Evolutionary conservation across 2,797 vertebrate species (phyloP), one percentile per base, ranked within the genome.

Genomic region (Danio albolineatus): DNA sequence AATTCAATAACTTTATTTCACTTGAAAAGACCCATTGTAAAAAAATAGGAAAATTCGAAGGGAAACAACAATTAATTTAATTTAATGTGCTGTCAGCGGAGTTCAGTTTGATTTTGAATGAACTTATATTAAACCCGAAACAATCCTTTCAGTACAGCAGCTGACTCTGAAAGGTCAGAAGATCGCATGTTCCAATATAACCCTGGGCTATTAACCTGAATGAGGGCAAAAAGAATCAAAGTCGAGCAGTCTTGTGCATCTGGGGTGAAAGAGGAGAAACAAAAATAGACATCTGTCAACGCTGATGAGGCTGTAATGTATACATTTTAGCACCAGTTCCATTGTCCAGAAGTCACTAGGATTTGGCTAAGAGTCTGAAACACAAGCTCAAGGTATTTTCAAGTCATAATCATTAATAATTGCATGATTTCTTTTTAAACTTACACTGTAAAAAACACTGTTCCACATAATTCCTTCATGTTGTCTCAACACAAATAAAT

Each of bases 161-260:
- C 6, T 60, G 43, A 43, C 53, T 73, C 57, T 73, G 53, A 59
- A 59, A 73, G 44, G 13, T 38, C 56, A 73, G 71, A 60, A 36
- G 21, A 46, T 48, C 13, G 38, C 8, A 12, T 48, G 14, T 17
- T 21, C 60, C 43, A 60, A 60, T 73, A 48, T 73, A 17, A 73
- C 21, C 53, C 53, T 56, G 51, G 39, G 39, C 38, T 21, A 57
- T 19, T 57, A 21, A 43, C 48, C 44, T 64, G 38, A 6, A 56
- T 57, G 53, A 72, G 38, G 19, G 39, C 2, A 0, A 56, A 17
- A 43, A 14, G 12, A 72, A 57, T 72, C 17, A 53, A 17, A 70
- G 36, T 53, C 16, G 43, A 57, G 53, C 5, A 17, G 10, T 53
- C 48, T 39, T 69, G 28, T 14, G 16, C 0, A 54, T 71, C 60